These are phyloP conservation scores for Nerophis lumbriciformis DNA, from an alignment of 2,113 vertebrate genomes.

Conservation along the genomic window DNA sequence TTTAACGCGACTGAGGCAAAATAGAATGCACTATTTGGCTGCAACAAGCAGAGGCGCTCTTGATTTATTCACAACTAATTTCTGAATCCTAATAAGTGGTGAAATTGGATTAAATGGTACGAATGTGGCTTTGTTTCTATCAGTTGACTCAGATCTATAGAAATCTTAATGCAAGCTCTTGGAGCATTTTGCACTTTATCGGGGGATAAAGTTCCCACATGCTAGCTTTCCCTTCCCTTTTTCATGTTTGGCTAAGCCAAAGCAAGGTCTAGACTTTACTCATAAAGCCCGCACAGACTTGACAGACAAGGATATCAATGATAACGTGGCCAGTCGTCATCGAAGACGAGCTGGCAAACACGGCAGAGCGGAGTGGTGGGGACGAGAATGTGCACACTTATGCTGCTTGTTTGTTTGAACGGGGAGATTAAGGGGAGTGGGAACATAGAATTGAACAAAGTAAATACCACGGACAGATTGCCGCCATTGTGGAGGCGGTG, in stretches of 20 bases:
- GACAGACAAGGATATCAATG: conserved; percentile 87
- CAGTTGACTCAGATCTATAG: conserved; percentile 9
- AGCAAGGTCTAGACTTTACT: conserved; percentile 89
- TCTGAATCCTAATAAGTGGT: too few species aligned
- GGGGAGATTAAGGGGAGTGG: conserved; percentile 84
- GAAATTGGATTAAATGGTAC: background rate
- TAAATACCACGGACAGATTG: conserved; percentile 84
- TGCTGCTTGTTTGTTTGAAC: conserved; percentile 92
- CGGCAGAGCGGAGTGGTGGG: conserved; percentile 72
- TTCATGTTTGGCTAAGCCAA: conserved; percentile 69
- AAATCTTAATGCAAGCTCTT: conserved; percentile 27
- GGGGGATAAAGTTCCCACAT: conserved; percentile 46
- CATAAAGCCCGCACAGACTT: conserved; percentile 82
- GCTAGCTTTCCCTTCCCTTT: conserved; percentile 71
- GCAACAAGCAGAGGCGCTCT: background rate
- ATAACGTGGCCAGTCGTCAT: conserved; percentile 82
- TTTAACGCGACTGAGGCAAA: background rate
- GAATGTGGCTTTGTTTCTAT: background rate
- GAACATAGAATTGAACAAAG: conserved; percentile 81
- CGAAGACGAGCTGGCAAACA: conserved; percentile 87
- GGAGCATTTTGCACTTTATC: conserved; percentile 14
- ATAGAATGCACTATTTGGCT: background rate
- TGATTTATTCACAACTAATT: background rate
- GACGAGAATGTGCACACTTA: conserved; percentile 74
- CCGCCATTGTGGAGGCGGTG: conserved; percentile 61